Conservation (phyloP, 2,888 invertebrate species). For the Caenorhabditis macrosperma region DNA sequence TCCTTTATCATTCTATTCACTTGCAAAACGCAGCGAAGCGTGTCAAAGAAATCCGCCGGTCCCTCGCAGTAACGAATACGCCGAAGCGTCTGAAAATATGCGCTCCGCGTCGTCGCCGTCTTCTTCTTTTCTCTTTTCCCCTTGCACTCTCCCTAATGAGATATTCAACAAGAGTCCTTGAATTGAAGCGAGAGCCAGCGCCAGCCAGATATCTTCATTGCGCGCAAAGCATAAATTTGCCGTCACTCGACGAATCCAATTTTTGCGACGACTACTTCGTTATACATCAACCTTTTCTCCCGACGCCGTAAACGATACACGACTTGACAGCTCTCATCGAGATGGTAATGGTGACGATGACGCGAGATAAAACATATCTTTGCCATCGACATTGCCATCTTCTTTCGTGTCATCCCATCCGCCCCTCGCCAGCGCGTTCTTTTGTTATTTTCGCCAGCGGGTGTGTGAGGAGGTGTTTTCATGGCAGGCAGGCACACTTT, state of each 20-base stretch:
- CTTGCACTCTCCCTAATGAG: conserved; percentile 53
- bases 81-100: conserved; percentile 24
- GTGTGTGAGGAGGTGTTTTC: conserved; percentile 38
- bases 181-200: conserved; percentile 34
- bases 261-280: conserved; percentile 36
- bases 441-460: conserved; percentile 13
- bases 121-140: conserved; percentile 14
- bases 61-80: conserved; percentile 2
- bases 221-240: conserved; percentile 35
- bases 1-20: background rate
- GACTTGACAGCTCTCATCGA: conserved; percentile 27
- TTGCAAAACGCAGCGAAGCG: background rate
- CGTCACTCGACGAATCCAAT: conserved; percentile 52
- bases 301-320: conserved; percentile 22
- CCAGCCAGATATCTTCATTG: conserved; percentile 37
- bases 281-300: conserved; percentile 13
- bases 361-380: background rate
- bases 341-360: background rate
- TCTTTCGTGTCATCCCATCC: background rate
- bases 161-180: conserved; percentile 56
- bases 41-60: background rate
- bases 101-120: background rate
- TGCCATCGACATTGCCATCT: background rate
- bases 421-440: background rate
- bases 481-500: conserved; percentile 24